These are phyloP conservation scores for Ferrisia virgata DNA, from an alignment of 2,888 invertebrate species.

Conservation along the genomic window DNA sequence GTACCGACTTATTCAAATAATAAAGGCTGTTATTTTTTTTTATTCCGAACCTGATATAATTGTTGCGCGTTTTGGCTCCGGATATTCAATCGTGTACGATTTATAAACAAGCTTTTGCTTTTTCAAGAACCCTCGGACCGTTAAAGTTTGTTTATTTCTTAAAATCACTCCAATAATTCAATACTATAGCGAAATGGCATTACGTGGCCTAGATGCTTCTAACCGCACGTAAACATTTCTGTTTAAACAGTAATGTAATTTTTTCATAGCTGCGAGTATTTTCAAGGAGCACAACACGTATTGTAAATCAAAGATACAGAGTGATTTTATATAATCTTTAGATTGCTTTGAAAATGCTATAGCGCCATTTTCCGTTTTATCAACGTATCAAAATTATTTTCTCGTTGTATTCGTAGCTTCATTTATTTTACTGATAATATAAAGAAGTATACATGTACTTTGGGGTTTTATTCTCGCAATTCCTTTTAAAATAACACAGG, in stretches of 20 bases:
- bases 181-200: neutral
- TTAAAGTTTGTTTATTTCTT: neutral
- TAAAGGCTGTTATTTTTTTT: neutral
- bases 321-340: too few species aligned
- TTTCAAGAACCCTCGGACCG: neutral
- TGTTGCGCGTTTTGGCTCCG: neutral
- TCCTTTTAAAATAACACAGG: too few species aligned
- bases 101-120: neutral
- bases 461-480: too few species aligned
- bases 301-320: too few species aligned
- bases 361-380: too few species aligned
- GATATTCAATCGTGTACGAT: neutral
- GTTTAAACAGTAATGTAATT: neutral
- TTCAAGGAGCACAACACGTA: too few species aligned
- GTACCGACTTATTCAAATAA: neutral
- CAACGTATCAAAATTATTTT: too few species aligned
- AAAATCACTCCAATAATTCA: neutral
- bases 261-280: too few species aligned
- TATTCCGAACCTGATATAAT: neutral
- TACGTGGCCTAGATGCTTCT: neutral
- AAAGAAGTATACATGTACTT: too few species aligned
- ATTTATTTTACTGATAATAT: too few species aligned
- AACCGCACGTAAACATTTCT: neutral
- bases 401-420: too few species aligned
- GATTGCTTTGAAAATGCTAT: too few species aligned